These are phyloP conservation scores for Microctenopoma stevenorrisi DNA, from an alignment of 2,797 vertebrate species.

Conservation along the genomic window DNA sequence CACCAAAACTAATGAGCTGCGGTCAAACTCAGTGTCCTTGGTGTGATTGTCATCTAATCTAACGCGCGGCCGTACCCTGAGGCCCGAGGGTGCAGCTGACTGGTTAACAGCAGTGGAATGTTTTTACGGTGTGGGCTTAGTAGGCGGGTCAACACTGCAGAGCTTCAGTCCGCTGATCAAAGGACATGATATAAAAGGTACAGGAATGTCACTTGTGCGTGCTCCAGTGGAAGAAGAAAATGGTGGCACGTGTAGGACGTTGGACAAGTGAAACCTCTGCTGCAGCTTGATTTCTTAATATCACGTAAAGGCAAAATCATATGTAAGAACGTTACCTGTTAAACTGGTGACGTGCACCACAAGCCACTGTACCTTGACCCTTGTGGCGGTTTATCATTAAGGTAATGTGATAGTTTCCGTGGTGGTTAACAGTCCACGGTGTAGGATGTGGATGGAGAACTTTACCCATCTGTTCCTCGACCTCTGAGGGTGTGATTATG, in stretches of 20 bases:
- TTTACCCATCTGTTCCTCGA: slow-evolving; percentile 51
- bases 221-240: slow-evolving; percentile 16
- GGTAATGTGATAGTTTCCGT: slow-evolving; percentile 54
- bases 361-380: slow-evolving; percentile 63
- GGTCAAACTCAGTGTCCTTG: neutral
- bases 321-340: slow-evolving; percentile 13
- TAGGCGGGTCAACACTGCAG: slow-evolving; percentile 35
- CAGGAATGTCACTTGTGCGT: slow-evolving; percentile 66
- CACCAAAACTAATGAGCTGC: neutral
- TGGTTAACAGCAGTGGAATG: slow-evolving; percentile 65
- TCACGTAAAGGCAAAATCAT: slow-evolving; percentile 39
- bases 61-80: slow-evolving; percentile 13
- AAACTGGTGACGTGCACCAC: slow-evolving; percentile 31
- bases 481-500: slow-evolving; percentile 30
- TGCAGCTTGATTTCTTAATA: neutral
- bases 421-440: slow-evolving; percentile 53
- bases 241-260: neutral
- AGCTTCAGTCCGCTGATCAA: slow-evolving; percentile 58
- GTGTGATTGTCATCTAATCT: slow-evolving; percentile 6
- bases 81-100: slow-evolving; percentile 45
- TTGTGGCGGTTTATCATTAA: slow-evolving; percentile 33
- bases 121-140: slow-evolving; percentile 61
- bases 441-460: slow-evolving; percentile 40
- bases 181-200: slow-evolving; percentile 51
- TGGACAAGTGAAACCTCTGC: neutral